Percentiles rank a stretch among this genome's conserved stretches.
Evolutionary conservation across 2,113 vertebrate genomes (phyloP).

Genomic region (Boulengeromyrus knoepffleri): DNA sequence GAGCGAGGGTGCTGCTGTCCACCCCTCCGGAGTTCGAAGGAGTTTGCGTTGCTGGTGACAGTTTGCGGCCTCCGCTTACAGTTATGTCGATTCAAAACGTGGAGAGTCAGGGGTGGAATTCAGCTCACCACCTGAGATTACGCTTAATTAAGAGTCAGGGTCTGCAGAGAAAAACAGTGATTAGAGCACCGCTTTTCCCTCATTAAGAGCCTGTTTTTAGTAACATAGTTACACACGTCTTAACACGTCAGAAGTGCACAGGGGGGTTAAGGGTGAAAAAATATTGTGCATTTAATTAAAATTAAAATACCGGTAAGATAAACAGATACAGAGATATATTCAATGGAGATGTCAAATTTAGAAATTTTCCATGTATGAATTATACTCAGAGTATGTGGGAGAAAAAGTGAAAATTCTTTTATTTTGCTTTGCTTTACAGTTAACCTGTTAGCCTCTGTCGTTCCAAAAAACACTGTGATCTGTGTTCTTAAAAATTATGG

Average conservation of each 20-base stretch:
- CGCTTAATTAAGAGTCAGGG: background rate
- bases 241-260: background rate
- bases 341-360: background rate
- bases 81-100: background rate
- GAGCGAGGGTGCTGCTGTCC: background rate
- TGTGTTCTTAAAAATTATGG: background rate
- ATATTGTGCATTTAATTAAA: background rate
- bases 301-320: background rate
- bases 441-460: background rate
- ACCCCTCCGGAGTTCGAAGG: background rate
- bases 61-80: background rate
- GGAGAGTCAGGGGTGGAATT: background rate
- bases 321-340: background rate
- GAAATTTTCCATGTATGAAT: background rate
- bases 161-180: background rate
- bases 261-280: background rate
- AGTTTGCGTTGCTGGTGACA: background rate
- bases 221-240: background rate
- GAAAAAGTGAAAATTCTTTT: background rate
- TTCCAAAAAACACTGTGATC: background rate
- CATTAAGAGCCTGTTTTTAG: background rate
- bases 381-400: background rate
- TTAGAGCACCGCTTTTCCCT: background rate
- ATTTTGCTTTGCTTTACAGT: background rate
- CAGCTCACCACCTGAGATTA: background rate